phyloP scores from a whole-genome alignment of 2,113 vertebrate genomes.

The Numida meleagris region DNA sequence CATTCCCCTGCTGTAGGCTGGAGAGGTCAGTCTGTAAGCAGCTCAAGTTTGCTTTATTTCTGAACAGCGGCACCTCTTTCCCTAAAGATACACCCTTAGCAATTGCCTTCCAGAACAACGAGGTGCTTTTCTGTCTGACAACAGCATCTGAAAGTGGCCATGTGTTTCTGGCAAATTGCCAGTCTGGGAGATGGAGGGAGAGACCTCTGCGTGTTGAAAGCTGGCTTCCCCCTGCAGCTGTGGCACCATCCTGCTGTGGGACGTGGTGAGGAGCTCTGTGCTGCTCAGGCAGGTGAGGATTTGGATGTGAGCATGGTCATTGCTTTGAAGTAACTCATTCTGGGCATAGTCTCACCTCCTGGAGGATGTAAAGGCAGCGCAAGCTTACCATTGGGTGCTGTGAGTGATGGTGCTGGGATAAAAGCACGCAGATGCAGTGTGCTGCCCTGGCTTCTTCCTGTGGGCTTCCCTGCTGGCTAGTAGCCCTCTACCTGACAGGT shows the following conservation, averaged over 20 bases:
- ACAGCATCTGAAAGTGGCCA: no score
- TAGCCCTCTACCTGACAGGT: no score
- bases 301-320: no score
- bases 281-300: no score
- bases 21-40: neutral
- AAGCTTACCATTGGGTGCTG: neutral
- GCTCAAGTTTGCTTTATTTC: neutral
- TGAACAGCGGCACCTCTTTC: neutral
- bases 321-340: neutral
- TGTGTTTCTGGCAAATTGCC: no score
- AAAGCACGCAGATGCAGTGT: neutral
- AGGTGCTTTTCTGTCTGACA: no score
- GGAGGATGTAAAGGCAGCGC: neutral
- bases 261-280: no score
- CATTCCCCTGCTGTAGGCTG: neutral
- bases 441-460: neutral
- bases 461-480: neutral
- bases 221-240: no score
- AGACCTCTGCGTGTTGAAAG: no score
- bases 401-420: neutral
- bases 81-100: neutral
- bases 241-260: no score
- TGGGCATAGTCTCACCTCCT: neutral
- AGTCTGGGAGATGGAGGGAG: no score
- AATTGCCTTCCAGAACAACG: no score